Evolutionary conservation across 2,888 invertebrate genomes (phyloP).

Genomic region (Ceramica pisi): DNA sequence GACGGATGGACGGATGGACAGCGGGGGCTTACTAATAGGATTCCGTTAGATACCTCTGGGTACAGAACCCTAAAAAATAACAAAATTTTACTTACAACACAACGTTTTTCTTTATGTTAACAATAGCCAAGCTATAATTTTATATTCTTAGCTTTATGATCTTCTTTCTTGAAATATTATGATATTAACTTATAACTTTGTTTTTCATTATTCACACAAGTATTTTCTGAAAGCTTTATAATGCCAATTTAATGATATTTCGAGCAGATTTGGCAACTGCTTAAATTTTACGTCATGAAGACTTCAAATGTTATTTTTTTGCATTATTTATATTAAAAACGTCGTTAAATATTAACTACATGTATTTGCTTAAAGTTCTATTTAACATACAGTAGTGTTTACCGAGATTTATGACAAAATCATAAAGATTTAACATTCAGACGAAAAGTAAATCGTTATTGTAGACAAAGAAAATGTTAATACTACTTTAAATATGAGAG

Average conservation of each 20-base stretch:
- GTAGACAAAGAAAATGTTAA: slow-evolving; percentile 53
- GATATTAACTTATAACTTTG: background rate
- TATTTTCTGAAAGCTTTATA: background rate
- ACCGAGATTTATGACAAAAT: slow-evolving; percentile 22
- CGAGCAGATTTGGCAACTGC: slow-evolving; percentile 6
- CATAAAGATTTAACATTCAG: slow-evolving; percentile 34
- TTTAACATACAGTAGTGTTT: slow-evolving; percentile 53
- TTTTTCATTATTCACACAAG: background rate
- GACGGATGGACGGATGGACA: too few relatives aligned
- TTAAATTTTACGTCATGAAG: background rate
- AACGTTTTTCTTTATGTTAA: background rate
- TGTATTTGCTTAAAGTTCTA: slow-evolving; percentile 1
- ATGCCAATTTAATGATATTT: background rate
- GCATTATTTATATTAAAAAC: slow-evolving; percentile 10
- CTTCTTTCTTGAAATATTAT: background rate
- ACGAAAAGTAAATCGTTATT: slow-evolving; percentile 40
- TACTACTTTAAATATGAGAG: slow-evolving; percentile 52
- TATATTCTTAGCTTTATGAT: background rate
- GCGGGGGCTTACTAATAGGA: too few relatives aligned
- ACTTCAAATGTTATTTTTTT: background rate
- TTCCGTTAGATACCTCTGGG: too few relatives aligned
- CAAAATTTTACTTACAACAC: too few relatives aligned
- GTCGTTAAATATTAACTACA: slow-evolving; percentile 8
- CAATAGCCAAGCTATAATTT: too few relatives aligned
- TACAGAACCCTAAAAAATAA: too few relatives aligned